A percentile compares a stretch with the other conserved stretches of the same genome.
phyloP scores from a whole-genome alignment of 2,888 invertebrate species.

The Anoplius nigerrimus region DNA sequence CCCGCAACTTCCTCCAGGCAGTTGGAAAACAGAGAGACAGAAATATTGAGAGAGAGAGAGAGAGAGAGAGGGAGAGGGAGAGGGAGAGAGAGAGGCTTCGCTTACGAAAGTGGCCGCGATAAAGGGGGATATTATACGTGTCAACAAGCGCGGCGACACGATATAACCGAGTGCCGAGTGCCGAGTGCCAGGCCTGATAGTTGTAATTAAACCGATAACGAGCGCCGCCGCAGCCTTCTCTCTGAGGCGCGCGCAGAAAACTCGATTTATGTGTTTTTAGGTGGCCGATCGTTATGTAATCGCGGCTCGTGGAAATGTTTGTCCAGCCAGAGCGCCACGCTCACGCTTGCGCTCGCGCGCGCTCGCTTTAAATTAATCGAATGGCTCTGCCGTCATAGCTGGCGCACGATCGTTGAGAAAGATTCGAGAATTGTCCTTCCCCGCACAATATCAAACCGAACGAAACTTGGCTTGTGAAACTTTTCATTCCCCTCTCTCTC shows the following conservation, averaged over 20 bases:
- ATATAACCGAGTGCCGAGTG: slow-evolving; percentile 1
- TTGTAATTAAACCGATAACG: slow-evolving; percentile 31
- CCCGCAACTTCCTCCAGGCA: too few species aligned
- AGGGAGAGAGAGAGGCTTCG: too few species aligned
- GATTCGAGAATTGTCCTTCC: too few species aligned
- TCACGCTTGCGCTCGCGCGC: neutral
- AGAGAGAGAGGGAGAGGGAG: too few species aligned
- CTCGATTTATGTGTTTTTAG: slow-evolving; percentile 33
- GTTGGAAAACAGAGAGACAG: too few species aligned
- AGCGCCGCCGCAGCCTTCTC: slow-evolving; percentile 12
- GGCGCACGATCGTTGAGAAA: too few species aligned
- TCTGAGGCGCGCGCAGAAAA: slow-evolving; percentile 23
- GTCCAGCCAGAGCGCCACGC: slow-evolving; percentile 16
- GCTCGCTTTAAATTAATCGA: slow-evolving; percentile 6
- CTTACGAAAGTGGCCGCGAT: slow-evolving; percentile 36
- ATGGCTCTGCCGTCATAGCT: neutral
- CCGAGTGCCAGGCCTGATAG: slow-evolving; percentile 6
- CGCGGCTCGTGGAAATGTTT: slow-evolving; percentile 19
- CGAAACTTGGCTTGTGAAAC: too few species aligned
- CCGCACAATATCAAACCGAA: too few species aligned
- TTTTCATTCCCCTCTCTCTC: too few species aligned
- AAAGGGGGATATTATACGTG: slow-evolving; percentile 26
- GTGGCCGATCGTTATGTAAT: slow-evolving; percentile 30
- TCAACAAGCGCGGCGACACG: slow-evolving; percentile 28
- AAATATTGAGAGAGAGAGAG: too few species aligned